Evolutionary conservation across 2,888 invertebrate genomes (phyloP).

Genomic region (Harpagoxenus sublaevis): DNA sequence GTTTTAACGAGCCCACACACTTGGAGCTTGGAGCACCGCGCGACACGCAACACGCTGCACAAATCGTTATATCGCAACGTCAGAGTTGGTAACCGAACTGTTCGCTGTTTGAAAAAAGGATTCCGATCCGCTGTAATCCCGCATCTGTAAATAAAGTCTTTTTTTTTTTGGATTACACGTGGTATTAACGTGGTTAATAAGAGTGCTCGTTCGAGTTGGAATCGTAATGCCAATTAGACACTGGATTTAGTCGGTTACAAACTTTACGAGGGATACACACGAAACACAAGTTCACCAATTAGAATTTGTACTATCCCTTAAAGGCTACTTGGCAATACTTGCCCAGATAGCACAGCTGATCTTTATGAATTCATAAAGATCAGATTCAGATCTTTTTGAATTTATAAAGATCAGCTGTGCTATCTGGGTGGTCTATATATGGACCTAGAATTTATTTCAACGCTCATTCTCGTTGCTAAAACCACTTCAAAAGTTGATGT

Average conservation of each 20-base stretch:
- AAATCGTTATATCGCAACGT: slow-evolving; percentile 26
- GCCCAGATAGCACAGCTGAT: no score
- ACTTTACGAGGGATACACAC: slow-evolving; percentile 7
- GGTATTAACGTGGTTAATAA: not conserved
- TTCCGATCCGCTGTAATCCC: not conserved
- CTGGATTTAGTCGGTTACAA: slow-evolving; percentile 22
- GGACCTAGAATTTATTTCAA: no score
- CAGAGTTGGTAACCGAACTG: slow-evolving; percentile 30
- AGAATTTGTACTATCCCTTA: not conserved
- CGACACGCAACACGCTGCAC: slow-evolving; percentile 69
- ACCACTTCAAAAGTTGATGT: no score
- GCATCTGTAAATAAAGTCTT: not conserved
- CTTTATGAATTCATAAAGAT: no score
- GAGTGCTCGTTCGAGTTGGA: not conserved
- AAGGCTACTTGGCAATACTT: no score
- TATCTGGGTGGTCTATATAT: no score
- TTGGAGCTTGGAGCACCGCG: slow-evolving; percentile 56
- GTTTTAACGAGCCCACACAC: slow-evolving; percentile 57
- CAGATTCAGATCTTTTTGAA: no score
- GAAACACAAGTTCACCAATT: slow-evolving; percentile 28
- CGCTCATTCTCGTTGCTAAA: no score
- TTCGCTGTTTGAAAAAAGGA: not conserved
- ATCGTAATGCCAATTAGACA: not conserved
- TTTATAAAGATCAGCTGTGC: no score
- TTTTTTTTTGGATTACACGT: not conserved